Evolutionary conservation across 2,797 vertebrate species (phyloP).

Genomic region (Leptodactylus fallax): DNA sequence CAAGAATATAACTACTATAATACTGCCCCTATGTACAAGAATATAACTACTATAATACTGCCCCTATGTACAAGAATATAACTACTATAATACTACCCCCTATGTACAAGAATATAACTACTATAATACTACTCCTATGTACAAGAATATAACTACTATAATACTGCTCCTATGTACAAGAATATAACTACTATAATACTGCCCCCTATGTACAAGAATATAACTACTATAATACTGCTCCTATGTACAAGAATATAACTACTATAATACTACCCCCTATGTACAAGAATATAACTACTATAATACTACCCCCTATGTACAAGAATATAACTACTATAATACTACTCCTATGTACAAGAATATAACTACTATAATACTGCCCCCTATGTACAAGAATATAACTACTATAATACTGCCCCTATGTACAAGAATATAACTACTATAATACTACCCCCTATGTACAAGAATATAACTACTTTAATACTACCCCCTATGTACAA

Average conservation of each 20-base stretch:
- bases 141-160: slow-evolving; percentile 1
- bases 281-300: too few species aligned
- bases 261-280: too few species aligned
- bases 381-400: too few species aligned
- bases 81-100: too few species aligned
- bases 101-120: not conserved
- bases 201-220: not conserved
- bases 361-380: too few species aligned
- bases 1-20: not conserved
- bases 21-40: not conserved
- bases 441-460: not conserved
- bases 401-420: too few species aligned
- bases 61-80: too few species aligned
- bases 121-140: not conserved
- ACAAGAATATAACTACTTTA: not conserved
- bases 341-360: not conserved
- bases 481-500: too few species aligned
- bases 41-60: slow-evolving; percentile 9
- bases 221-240: not conserved
- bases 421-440: too few species aligned
- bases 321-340: not conserved
- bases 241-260: not conserved
- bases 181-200: not conserved
- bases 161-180: not conserved
- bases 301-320: too few species aligned